These are phyloP conservation scores for Muscicapa comitata DNA, from an alignment of 2,797 vertebrate genomes.

Conservation along the genomic window DNA sequence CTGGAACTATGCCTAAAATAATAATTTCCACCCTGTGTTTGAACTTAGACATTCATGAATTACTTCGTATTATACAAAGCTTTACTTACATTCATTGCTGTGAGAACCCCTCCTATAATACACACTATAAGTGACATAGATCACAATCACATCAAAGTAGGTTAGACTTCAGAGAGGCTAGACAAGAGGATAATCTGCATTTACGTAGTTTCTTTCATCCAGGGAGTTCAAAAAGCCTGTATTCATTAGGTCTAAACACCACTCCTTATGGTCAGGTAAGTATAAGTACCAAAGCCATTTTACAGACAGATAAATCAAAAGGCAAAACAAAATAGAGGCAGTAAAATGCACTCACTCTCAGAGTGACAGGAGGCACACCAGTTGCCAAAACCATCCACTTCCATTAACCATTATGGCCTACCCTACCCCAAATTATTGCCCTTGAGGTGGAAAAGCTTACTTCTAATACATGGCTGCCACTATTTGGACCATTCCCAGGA, in stretches of 20 bases:
- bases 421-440: background rate
- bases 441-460: background rate
- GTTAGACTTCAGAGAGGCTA: constrained; percentile 35
- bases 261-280: background rate
- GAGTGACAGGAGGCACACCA: background rate
- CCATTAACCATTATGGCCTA: background rate
- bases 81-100: background rate
- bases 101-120: background rate
- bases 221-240: background rate
- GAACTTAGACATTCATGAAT: background rate
- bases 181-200: constrained; percentile 45
- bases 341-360: background rate
- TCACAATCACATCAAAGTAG: constrained; percentile 35
- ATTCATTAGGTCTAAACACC: constrained; percentile 14
- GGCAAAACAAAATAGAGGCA: background rate
- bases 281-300: background rate
- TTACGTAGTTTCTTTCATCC: constrained; percentile 36
- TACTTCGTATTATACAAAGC: background rate
- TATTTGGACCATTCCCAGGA: background rate
- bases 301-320: background rate
- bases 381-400: background rate
- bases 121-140: background rate
- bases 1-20: constrained; percentile 23
- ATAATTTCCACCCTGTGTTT: background rate
- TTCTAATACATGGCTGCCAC: background rate